Percentiles rank a stretch among this genome's conserved stretches.
phyloP scores from a whole-genome alignment of 2,113 vertebrate species.

The Apeltes quadracus region DNA sequence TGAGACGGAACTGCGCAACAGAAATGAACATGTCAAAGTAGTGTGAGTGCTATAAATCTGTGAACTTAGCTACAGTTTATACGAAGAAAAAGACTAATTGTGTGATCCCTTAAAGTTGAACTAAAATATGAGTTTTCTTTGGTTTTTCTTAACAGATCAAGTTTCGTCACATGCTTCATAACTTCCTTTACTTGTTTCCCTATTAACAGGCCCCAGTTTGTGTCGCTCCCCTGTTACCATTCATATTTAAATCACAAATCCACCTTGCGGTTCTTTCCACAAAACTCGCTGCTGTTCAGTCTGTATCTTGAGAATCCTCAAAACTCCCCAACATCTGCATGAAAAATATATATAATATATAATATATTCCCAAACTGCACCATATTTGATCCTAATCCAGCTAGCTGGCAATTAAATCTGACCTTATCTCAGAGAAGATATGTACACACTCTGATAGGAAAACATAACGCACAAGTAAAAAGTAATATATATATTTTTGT shows the following conservation, averaged over 20 bases:
- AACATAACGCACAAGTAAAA: neutral
- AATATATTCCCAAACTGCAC: neutral
- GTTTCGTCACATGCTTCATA: conserved; percentile 3
- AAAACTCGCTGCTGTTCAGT: neutral
- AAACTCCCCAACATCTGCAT: neutral
- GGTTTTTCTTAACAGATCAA: neutral
- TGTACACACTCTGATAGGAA: neutral
- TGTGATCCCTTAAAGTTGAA: neutral
- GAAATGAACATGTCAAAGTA: neutral
- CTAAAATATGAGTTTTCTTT: neutral
- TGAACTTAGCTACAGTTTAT: neutral
- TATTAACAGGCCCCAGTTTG: neutral
- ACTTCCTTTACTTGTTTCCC: neutral
- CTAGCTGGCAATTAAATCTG: neutral
- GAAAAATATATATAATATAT: too few species aligned
- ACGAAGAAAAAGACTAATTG: neutral
- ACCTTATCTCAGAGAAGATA: neutral
- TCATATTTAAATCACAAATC: neutral
- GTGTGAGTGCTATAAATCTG: neutral
- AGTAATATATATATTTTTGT: neutral
- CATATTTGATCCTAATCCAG: neutral
- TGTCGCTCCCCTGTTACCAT: neutral
- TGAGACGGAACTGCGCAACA: conserved; percentile 14
- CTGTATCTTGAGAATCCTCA: neutral
- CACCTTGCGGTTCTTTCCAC: neutral